A percentile compares a stretch with the other conserved stretches of the same genome.
phyloP scores from a whole-genome alignment of 2,888 invertebrate species.

The Microplitis deprimator region DNA sequence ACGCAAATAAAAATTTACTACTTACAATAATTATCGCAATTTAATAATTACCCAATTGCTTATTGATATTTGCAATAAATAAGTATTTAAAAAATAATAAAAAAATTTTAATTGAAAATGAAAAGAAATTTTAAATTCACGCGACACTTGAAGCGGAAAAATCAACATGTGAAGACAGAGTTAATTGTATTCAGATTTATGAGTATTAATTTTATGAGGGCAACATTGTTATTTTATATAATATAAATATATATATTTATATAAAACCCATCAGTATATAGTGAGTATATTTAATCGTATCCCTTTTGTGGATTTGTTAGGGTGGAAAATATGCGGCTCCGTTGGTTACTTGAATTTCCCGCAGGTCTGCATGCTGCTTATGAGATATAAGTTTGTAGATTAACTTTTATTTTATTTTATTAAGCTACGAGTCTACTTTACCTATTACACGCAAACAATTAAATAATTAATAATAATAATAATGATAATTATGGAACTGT shows the following conservation, averaged over 20 bases:
- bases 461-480: background rate
- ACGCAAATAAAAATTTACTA: background rate
- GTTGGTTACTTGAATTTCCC: background rate
- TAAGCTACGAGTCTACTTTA: background rate
- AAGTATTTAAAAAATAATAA: background rate
- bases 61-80: background rate
- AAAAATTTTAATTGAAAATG: background rate
- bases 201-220: conserved; percentile 55
- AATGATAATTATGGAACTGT: background rate
- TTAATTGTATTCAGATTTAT: conserved; percentile 66
- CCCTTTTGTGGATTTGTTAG: background rate
- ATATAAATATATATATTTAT: background rate
- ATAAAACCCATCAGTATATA: background rate
- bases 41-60: background rate
- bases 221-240: background rate
- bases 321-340: background rate
- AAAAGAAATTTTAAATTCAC: background rate
- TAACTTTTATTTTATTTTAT: background rate
- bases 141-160: conserved; percentile 59
- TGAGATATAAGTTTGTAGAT: background rate
- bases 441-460: background rate
- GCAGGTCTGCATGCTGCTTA: background rate
- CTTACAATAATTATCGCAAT: background rate
- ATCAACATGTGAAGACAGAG: conserved; percentile 60
- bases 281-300: background rate